Percentiles rank a stretch among this genome's conserved stretches.
phyloP scores from a whole-genome alignment of 2,888 invertebrate genomes.

The Bembecia ichneumoniformis region DNA sequence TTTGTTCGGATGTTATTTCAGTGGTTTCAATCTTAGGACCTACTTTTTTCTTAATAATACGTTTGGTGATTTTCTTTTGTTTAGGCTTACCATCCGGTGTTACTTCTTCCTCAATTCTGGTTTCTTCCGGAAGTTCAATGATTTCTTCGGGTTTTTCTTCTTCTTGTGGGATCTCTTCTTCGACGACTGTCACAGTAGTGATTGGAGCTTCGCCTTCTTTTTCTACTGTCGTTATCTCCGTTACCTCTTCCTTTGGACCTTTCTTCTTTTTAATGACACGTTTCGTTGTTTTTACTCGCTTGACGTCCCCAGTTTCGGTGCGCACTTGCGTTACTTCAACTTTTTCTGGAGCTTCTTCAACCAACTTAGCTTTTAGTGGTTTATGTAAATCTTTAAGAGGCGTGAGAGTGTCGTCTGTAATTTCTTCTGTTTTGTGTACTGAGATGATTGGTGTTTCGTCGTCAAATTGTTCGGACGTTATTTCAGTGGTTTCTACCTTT shows the following conservation, averaged over 20 bases:
- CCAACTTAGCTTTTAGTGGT: constrained; percentile 23
- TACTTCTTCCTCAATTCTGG: constrained; percentile 21
- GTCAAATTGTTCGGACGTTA: constrained; percentile 37
- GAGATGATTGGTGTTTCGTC: constrained; percentile 16
- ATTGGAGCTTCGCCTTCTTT: constrained; percentile 17
- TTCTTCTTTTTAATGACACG: constrained; percentile 28
- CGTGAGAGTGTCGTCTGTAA: constrained; percentile 17
- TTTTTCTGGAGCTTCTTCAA: constrained; percentile 23
- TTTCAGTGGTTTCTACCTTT: constrained; percentile 56
- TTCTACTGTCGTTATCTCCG: constrained; percentile 26
- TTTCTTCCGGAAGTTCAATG: constrained; percentile 24
- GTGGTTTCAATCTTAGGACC: constrained; percentile 31
- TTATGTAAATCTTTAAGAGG: constrained; percentile 4
- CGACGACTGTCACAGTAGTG: constrained; percentile 2
- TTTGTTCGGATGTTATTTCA: constrained; percentile 28
- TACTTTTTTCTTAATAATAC: constrained; percentile 20
- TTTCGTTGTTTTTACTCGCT: constrained; percentile 24
- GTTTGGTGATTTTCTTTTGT: constrained; percentile 21
- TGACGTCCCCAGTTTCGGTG: constrained; percentile 39
- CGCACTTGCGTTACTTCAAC: constrained; percentile 45
- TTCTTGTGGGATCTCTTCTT: constrained; percentile 15
- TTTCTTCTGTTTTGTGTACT: constrained; percentile 14
- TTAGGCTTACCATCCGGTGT: constrained; percentile 22
- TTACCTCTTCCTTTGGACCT: constrained; percentile 33
- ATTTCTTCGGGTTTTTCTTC: constrained; percentile 15